Evolutionary conservation across 2,888 invertebrate species (phyloP).

Genomic region (Boloria selene): DNA sequence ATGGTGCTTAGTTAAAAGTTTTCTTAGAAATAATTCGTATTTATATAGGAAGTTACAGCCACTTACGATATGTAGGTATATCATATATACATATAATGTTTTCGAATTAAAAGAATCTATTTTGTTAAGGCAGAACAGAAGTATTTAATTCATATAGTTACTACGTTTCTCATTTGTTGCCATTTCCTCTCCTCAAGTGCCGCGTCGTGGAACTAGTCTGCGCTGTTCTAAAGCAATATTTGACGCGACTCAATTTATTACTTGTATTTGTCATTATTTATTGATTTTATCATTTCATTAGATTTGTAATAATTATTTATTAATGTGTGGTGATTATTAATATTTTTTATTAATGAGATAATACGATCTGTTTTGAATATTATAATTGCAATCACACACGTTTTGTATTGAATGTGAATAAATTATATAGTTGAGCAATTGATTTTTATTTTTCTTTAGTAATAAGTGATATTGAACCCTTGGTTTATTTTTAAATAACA

Average conservation of each 20-base stretch:
- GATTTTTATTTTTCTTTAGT: constrained; percentile 44
- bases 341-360: constrained; percentile 56
- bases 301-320: constrained; percentile 70
- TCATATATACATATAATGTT: constrained; percentile 35
- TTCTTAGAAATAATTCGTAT: constrained; percentile 69
- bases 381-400: constrained; percentile 74
- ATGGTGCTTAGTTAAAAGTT: constrained; percentile 79
- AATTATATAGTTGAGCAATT: constrained; percentile 75
- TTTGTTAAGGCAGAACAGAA: constrained; percentile 56
- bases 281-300: constrained; percentile 59
- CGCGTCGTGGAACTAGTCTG: constrained; percentile 48
- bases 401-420: constrained; percentile 83
- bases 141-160: constrained; percentile 55
- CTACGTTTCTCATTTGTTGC: constrained; percentile 49
- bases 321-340: constrained; percentile 77
- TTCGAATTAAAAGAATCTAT: constrained; percentile 47
- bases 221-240: constrained; percentile 53
- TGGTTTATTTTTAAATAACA: no score
- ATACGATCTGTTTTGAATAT: constrained; percentile 63
- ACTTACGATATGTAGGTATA: constrained; percentile 54
- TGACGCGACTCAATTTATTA: constrained; percentile 43
- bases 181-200: constrained; percentile 44
- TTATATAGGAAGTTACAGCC: constrained; percentile 64
- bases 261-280: constrained; percentile 56
- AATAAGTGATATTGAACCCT: neutral